Base-by-base conservation (phyloP, 2,888 invertebrate genomes). In the Aromia moschata region DNA sequence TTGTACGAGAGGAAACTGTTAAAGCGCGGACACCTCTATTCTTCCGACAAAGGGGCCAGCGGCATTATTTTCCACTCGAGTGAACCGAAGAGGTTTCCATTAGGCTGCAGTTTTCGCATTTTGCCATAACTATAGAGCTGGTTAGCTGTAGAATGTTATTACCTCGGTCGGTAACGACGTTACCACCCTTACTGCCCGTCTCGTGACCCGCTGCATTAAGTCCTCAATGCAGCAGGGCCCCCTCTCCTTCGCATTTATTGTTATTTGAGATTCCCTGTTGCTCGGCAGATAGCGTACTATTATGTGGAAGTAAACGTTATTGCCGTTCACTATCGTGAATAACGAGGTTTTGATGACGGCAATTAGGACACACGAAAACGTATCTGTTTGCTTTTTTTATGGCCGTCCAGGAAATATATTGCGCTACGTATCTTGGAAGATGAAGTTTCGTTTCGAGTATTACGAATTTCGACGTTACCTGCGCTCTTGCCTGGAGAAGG, bases 91-190 rank as follows among this genome's bases (percentile, higher is more conserved):
- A 60, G 56, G 31, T 60, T 60, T 56, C 52, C 52, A 60, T 60
- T 60, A 52, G 52, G 52, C 44, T 60, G 40, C 46, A 52, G 56
- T 60, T 60, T 56, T 60, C 60, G 46, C 60, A 60, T 59, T 59
- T 71, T 65, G 60, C 69, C 60, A 67, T 72, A 73, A 73, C 70
- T 65, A 69, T 68, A 55, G 58, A 56, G 64, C 65, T 65, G 67
- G 69, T 70, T 71, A 69, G 67, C 70, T 68, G 67, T 67, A 66
- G 65, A 62, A 67, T 66, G 67, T 69, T 67, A 72, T 73, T 73
- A 70, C 70, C 63, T 69, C 64, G 64, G 60, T 66, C 64, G 61
- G 67, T 70, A 71, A 73, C 70, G 65, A 70, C 44, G 60, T 64
- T 60, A 65, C 65, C 68, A 59, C 52, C 58, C 56, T 57, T 65